Conservation (phyloP, 1,140 invertebrate species). For the Plutomurus gul region DNA sequence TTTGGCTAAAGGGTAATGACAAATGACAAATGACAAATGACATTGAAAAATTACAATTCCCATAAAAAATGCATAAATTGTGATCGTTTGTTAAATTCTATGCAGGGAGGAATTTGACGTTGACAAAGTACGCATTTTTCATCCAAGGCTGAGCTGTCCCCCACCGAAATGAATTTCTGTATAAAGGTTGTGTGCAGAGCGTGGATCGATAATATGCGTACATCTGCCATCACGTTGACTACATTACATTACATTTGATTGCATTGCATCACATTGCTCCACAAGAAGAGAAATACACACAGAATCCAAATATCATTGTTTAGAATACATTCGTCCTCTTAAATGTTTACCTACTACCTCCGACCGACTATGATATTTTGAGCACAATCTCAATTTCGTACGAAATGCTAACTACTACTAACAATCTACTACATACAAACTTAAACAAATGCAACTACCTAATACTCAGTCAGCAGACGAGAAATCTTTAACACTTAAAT, state of each 20-base stretch:
- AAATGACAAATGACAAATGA: no score
- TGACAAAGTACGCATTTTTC: conserved; percentile 4
- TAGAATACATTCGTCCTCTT: not conserved
- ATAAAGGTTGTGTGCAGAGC: not conserved
- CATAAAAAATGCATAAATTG: no score
- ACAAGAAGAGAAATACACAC: not conserved
- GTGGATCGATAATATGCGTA: conserved; percentile 2
- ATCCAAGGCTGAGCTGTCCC: conserved; percentile 5
- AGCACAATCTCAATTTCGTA: conserved; percentile 22
- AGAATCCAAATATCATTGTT: conserved; percentile 10
- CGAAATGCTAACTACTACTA: not conserved
- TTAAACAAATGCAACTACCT: not conserved
- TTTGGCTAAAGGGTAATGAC: conserved; percentile 13
- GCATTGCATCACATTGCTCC: not conserved
- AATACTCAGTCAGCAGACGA: not conserved
- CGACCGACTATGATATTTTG: conserved; percentile 23
- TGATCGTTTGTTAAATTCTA: no score
- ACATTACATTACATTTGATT: not conserved
- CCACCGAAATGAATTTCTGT: conserved; percentile 6
- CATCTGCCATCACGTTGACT: not conserved
- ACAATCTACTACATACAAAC: not conserved
- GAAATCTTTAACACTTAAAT: not conserved
- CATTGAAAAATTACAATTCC: no score
- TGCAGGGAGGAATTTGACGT: conserved; percentile 17
- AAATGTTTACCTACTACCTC: not conserved